phyloP scores from a whole-genome alignment of 2,888 invertebrate genomes.

The Metalampra italica region DNA sequence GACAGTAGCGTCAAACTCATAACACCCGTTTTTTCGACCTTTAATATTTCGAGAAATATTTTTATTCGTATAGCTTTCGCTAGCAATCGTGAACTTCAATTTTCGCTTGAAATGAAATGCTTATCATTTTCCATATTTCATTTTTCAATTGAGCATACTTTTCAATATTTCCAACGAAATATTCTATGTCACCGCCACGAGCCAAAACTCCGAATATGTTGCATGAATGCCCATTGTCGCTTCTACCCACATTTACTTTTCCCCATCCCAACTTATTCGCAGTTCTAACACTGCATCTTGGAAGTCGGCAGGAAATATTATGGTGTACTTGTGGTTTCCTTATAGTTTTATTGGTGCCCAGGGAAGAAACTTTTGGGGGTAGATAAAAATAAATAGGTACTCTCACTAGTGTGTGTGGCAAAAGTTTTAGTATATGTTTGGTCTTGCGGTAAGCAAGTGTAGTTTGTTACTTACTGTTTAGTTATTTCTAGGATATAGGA shows the following conservation, averaged over 20 bases:
- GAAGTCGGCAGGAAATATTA: slow-evolving; percentile 12
- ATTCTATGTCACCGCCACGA: no score
- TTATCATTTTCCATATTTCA: no score
- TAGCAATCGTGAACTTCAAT: no score
- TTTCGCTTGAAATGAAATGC: no score
- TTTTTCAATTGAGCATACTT: no score
- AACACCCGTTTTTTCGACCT: no score
- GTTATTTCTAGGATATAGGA: background rate
- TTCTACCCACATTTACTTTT: background rate
- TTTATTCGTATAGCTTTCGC: no score
- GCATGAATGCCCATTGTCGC: background rate
- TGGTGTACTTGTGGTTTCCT: slow-evolving; percentile 20
- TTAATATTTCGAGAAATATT: no score
- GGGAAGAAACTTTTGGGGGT: slow-evolving; percentile 26
- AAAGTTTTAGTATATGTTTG: slow-evolving; percentile 25
- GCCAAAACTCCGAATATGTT: background rate
- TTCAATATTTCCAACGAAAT: no score
- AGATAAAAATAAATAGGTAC: slow-evolving; percentile 30
- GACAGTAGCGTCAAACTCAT: no score
- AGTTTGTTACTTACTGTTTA: background rate
- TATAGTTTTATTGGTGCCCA: slow-evolving; percentile 29
- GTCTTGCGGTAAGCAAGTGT: background rate
- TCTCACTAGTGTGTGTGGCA: slow-evolving; percentile 14
- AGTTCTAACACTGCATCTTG: background rate
- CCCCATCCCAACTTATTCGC: background rate